Evolutionary conservation across 1,140 invertebrate species (phyloP).

Genomic region (Gryon sp.): DNA sequence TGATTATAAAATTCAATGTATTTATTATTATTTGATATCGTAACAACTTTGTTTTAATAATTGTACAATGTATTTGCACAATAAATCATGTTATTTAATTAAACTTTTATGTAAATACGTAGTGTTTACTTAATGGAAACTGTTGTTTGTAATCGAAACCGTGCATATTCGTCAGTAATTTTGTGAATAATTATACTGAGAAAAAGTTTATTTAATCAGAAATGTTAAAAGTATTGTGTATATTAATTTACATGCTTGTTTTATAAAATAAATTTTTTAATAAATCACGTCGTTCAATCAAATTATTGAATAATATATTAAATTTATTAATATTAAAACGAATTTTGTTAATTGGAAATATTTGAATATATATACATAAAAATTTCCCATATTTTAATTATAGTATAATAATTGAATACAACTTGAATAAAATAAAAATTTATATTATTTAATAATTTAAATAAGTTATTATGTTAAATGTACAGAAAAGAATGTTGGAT

Average conservation of each 20-base stretch:
- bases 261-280: slow-evolving; percentile 8
- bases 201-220: slow-evolving; percentile 22
- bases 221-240: slow-evolving; percentile 34
- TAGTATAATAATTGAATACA: no score
- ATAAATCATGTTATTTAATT: slow-evolving; percentile 3
- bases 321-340: no score
- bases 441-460: no score
- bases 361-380: no score
- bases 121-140: slow-evolving; percentile 14
- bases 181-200: slow-evolving; percentile 20
- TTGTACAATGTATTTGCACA: not conserved
- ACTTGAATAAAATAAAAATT: no score
- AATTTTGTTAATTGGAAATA: no score
- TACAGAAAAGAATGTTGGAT: no score
- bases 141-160: slow-evolving; percentile 9
- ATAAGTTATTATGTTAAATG: no score
- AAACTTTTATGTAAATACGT: not conserved
- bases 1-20: not conserved
- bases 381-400: no score
- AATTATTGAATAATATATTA: no score
- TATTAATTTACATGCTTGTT: slow-evolving; percentile 34
- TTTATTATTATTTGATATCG: not conserved
- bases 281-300: not conserved
- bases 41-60: slow-evolving; percentile 4
- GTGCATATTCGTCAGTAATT: slow-evolving; percentile 5